phyloP scores from a whole-genome alignment of 2,888 invertebrate genomes.

The Ferrisia virgata region DNA sequence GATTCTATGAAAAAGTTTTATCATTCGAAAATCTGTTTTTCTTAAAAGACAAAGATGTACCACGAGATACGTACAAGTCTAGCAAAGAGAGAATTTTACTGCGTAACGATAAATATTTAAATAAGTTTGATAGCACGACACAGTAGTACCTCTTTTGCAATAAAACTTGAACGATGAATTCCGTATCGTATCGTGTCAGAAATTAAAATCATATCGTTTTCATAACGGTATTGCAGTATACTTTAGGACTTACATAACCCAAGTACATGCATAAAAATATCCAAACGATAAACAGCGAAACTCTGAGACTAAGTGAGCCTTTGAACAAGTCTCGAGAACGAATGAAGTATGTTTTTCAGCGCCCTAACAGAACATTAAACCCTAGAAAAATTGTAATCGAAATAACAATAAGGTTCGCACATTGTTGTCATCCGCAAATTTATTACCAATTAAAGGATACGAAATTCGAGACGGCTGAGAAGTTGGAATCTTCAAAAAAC shows the following conservation, averaged over 20 bases:
- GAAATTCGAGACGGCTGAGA: too few relatives aligned
- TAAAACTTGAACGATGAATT: background rate
- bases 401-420: too few relatives aligned
- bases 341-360: too few relatives aligned
- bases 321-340: too few relatives aligned
- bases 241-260: background rate
- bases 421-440: too few relatives aligned
- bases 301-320: too few relatives aligned
- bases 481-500: too few relatives aligned
- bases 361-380: too few relatives aligned
- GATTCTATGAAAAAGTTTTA: background rate
- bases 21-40: background rate
- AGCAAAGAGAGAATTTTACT: background rate
- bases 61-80: background rate
- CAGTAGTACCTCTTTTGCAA: background rate
- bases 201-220: background rate
- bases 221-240: background rate
- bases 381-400: too few relatives aligned
- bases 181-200: background rate
- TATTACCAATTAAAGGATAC: too few relatives aligned
- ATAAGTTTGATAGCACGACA: background rate
- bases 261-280: background rate
- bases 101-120: background rate
- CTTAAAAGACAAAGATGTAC: background rate
- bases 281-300: background rate